Conservation (phyloP, 37 sponge, comb jelly and placozoan genomes). For the Tethya wilhelma region DNA sequence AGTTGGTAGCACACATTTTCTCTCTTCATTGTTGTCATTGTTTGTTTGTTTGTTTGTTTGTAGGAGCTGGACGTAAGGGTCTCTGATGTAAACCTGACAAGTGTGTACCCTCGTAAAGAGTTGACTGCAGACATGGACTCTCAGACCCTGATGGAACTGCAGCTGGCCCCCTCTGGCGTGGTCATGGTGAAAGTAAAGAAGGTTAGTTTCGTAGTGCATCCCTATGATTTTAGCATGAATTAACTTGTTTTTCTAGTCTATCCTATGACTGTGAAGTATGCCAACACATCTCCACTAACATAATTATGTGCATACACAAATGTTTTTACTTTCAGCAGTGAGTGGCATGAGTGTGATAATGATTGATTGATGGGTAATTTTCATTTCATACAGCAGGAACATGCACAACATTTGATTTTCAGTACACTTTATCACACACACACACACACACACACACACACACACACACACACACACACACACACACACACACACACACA, state of each 20-base stretch:
- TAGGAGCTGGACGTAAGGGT: slow-evolving; percentile 29
- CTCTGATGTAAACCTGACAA: slow-evolving; percentile 7
- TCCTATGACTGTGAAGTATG: too few relatives aligned
- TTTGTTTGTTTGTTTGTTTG: neutral
- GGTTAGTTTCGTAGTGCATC: slow-evolving; percentile 3
- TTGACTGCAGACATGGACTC: slow-evolving; percentile 37
- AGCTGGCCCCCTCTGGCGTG: slow-evolving; percentile 59
- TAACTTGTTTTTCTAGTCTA: neutral
- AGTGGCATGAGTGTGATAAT: too few relatives aligned
- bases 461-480: too few relatives aligned
- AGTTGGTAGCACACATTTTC: neutral
- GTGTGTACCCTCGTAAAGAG: slow-evolving; percentile 52
- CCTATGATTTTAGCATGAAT: neutral
- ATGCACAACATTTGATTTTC: too few relatives aligned
- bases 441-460: too few relatives aligned
- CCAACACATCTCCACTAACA: too few relatives aligned
- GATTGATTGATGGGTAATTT: too few relatives aligned
- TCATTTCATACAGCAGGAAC: too few relatives aligned
- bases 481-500: too few relatives aligned
- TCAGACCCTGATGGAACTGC: slow-evolving; percentile 37
- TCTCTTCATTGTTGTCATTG: neutral
- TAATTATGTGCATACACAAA: too few relatives aligned
- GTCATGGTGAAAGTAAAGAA: slow-evolving; percentile 44
- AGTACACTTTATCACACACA: too few relatives aligned
- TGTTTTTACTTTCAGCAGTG: too few relatives aligned